phyloP scores from a whole-genome alignment of 2,113 vertebrate genomes.

The Indicator maculatus region DNA sequence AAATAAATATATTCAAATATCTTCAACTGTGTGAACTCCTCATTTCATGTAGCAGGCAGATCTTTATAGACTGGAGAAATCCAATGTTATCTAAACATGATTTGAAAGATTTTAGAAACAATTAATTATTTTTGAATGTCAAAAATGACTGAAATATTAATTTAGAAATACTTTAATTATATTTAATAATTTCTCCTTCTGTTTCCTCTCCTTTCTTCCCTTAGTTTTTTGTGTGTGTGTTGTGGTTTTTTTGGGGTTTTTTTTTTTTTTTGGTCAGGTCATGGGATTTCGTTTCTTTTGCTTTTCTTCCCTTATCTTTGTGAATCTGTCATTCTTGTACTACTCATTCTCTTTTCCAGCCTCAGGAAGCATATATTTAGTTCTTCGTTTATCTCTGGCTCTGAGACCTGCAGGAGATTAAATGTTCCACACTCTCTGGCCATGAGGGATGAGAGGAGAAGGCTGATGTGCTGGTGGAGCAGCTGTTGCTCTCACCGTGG shows the following conservation, averaged over 20 bases:
- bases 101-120: neutral
- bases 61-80: neutral
- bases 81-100: accelerated
- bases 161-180: neutral
- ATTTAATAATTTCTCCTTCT: neutral
- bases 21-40: neutral
- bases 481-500: neutral
- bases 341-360: neutral
- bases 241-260: too few relatives aligned
- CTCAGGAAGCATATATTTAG: neutral
- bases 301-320: neutral
- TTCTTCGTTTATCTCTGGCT: neutral
- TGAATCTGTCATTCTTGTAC: neutral
- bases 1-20: neutral
- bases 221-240: neutral
- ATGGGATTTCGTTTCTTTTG: accelerated
- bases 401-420: neutral
- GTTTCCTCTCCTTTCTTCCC: neutral
- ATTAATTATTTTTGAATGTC: neutral
- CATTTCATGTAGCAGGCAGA: neutral
- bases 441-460: accelerated
- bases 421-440: neutral
- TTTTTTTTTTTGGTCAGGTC: neutral
- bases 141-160: neutral
- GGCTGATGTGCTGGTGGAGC: neutral